Conservation (phyloP, 2,888 invertebrate genomes). For the Calliphora vomitoria region DNA sequence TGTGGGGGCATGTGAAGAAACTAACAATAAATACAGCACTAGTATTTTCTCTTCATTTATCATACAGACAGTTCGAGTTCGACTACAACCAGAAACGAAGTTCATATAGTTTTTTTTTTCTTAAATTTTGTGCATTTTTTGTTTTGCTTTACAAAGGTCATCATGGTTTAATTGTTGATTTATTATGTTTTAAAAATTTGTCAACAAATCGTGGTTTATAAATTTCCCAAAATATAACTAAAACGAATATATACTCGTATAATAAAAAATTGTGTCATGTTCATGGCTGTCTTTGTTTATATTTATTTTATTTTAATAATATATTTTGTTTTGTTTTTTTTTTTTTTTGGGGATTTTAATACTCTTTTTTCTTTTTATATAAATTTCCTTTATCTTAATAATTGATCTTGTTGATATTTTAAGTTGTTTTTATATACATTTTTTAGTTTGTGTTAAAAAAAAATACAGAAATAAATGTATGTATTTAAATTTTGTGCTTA, state of each 20-base stretch:
- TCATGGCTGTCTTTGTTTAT: constrained; percentile 69
- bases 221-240: constrained; percentile 61
- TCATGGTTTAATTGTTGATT: constrained; percentile 73
- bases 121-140: not conserved
- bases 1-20: constrained; percentile 69
- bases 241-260: constrained; percentile 62
- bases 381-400: constrained; percentile 57
- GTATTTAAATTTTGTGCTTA: constrained; percentile 57
- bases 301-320: constrained; percentile 47
- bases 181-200: constrained; percentile 80
- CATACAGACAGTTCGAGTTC: constrained; percentile 50
- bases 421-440: constrained; percentile 11
- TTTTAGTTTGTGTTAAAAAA: constrained; percentile 18
- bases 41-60: constrained; percentile 70
- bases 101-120: constrained; percentile 18
- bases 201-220: constrained; percentile 81
- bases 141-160: constrained; percentile 63
- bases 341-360: no score
- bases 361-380: constrained; percentile 20
- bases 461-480: constrained; percentile 29
- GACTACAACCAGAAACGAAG: constrained; percentile 47
- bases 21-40: constrained; percentile 32
- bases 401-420: constrained; percentile 50
- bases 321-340: constrained; percentile 9
- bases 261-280: constrained; percentile 75